These are phyloP conservation scores for Philypnodon macrostomus DNA, from an alignment of 2,797 vertebrate genomes.

Conservation along the genomic window DNA sequence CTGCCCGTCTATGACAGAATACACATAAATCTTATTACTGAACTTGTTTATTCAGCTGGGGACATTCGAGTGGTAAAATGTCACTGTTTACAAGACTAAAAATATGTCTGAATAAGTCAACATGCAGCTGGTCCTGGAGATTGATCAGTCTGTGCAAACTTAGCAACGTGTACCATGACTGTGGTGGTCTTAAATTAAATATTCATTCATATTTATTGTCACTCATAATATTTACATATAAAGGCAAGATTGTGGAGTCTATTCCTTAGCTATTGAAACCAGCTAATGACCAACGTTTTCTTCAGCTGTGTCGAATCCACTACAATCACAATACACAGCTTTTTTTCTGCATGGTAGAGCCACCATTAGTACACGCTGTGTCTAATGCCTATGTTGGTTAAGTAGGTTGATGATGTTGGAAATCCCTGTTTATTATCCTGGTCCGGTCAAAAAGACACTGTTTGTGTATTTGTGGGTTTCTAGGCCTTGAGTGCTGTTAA, in stretches of 20 bases:
- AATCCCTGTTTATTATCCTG: slow-evolving; percentile 58
- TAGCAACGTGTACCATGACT: slow-evolving; percentile 9
- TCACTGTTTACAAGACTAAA: slow-evolving; percentile 43
- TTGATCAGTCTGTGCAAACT: slow-evolving; percentile 37
- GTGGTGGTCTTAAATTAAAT: slow-evolving; percentile 21
- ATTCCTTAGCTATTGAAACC: too few species aligned
- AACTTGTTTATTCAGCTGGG: slow-evolving; percentile 50
- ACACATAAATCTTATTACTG: slow-evolving; percentile 5
- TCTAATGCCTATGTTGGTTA: slow-evolving; percentile 41
- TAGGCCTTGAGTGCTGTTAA: slow-evolving; percentile 33
- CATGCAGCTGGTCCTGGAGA: slow-evolving; percentile 43
- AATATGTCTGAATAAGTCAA: slow-evolving; percentile 36
- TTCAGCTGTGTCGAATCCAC: too few species aligned
- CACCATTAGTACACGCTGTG: not conserved
- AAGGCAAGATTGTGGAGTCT: not conserved
- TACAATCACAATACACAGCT: too few species aligned
- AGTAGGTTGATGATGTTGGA: slow-evolving; percentile 59
- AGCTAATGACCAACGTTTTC: not conserved
- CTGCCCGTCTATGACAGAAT: slow-evolving; percentile 4
- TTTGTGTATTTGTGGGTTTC: slow-evolving; percentile 4
- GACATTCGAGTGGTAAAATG: slow-evolving; percentile 23
- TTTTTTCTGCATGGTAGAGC: slow-evolving; percentile 6
- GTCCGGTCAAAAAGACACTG: slow-evolving; percentile 12
- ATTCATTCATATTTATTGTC: slow-evolving; percentile 8
- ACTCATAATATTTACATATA: not conserved